Evolutionary conservation across 2,797 vertebrate genomes (phyloP), one percentile per base, ranked within the genome.

Genomic region (Xenops minutus): DNA sequence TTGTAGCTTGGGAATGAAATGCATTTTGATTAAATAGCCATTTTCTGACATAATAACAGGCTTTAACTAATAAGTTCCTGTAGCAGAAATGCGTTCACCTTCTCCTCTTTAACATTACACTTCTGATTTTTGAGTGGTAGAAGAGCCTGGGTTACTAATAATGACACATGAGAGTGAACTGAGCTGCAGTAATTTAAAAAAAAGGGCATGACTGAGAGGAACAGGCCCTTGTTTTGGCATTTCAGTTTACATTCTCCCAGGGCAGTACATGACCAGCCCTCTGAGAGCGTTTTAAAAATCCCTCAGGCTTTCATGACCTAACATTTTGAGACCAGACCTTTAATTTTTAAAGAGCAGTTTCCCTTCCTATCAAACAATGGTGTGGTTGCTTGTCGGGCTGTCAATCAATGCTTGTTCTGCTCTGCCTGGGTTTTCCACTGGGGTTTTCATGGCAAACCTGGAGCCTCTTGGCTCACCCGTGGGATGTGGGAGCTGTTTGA

Each of bases 251-350:
- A 17, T 69, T 88, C 66, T 82, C 48, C 23, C 69, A 49, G 55
- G 69, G 59, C 39, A 82, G 21, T 19, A 75, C 66, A n/a, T 1
- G 9, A 73, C 48, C 4, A 74, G 41, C 30, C 15, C 44, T 6
- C 4, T 0, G 2, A 82, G 62, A 0, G 0, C 2, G 0, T 54
- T 24, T 72, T 10, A 75, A 73, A 48, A 81, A 51, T 16, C 39
- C 37, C 63, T 59, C 18, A 49, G 68, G 36, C 37, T 46, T 83
- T 26, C 1, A 0, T 34, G 44, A 90, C 36, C 46, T 22, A 74
- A 91, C 41, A 48, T 61, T 78, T 27, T 30, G 29, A 68, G 69
- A 29, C 4, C 48, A 91, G 71, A 39, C 16, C 61, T 83, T 85
- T 72, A 20, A 56, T 49, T 91, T 84, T 78, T 58, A 75, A 66